Percentiles rank a stretch among this genome's conserved stretches.
phyloP scores from a whole-genome alignment of 2,888 invertebrate species.

The Aphidius colemani region DNA sequence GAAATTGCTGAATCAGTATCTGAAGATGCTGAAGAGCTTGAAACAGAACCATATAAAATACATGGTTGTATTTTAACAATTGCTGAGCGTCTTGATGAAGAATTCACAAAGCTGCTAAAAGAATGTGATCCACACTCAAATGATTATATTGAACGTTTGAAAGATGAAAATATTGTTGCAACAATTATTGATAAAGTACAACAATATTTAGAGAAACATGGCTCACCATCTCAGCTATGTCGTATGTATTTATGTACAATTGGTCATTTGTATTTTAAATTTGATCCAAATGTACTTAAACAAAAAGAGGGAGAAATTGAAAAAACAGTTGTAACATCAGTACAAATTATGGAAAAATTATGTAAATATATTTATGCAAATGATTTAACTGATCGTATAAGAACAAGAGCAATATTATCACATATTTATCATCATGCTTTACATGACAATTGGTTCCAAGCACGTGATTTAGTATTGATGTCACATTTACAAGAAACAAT shows the following conservation, averaged over 20 bases:
- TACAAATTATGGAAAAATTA: slow-evolving; percentile 89
- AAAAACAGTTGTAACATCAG: slow-evolving; percentile 71
- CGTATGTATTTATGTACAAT: slow-evolving; percentile 94
- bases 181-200: slow-evolving; percentile 87
- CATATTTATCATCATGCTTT: slow-evolving; percentile 99
- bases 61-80: slow-evolving; percentile 93
- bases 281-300: slow-evolving; percentile 82
- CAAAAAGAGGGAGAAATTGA: slow-evolving; percentile 71
- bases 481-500: slow-evolving; percentile 98
- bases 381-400: slow-evolving; percentile 88
- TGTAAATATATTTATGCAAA: slow-evolving; percentile 96
- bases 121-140: slow-evolving; percentile 98
- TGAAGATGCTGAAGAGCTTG: slow-evolving; percentile 86
- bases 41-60: slow-evolving; percentile 73
- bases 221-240: slow-evolving; percentile 84
- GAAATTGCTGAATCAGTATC: slow-evolving; percentile 82
- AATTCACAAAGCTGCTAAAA: slow-evolving; percentile 95
- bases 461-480: slow-evolving; percentile 90
- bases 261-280: slow-evolving; percentile 98
- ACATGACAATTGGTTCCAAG: slow-evolving; percentile 97
- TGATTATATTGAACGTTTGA: slow-evolving; percentile 90
- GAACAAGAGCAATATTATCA: slow-evolving; percentile 94
- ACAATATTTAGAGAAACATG: slow-evolving; percentile 74
- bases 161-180: slow-evolving; percentile 91
- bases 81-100: slow-evolving; percentile 94